Percentiles rank a stretch among this genome's conserved stretches.
These are phyloP conservation scores for Lithophane leautieri DNA, from an alignment of 2,888 invertebrate genomes.

Conservation along the genomic window DNA sequence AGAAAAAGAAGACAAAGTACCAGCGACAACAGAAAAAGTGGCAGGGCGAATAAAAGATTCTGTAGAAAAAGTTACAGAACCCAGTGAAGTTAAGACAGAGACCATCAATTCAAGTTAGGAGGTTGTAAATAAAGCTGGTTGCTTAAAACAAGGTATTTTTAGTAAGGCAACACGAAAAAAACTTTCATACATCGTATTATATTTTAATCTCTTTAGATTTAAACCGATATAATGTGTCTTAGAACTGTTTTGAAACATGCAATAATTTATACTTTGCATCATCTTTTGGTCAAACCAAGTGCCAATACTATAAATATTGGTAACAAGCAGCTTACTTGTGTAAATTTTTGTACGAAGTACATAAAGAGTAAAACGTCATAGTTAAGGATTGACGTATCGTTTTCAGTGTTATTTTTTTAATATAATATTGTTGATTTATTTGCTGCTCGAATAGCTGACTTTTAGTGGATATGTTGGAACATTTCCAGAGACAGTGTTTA, in stretches of 20 bases:
- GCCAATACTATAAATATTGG: conserved; percentile 34
- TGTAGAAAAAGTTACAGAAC: conserved; percentile 23
- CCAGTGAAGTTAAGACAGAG: conserved; percentile 46
- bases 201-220: conserved; percentile 50
- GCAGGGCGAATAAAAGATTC: conserved; percentile 23
- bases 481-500: conserved; percentile 26
- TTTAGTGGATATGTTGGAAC: conserved; percentile 34
- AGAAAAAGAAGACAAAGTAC: conserved; percentile 18
- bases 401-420: conserved; percentile 42
- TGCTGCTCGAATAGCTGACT: conserved; percentile 35
- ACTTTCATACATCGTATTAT: conserved; percentile 42
- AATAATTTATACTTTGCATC: conserved; percentile 42
- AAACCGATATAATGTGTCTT: conserved; percentile 53
- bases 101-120: conserved; percentile 41
- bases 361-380: conserved; percentile 25
- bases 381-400: conserved; percentile 37
- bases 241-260: conserved; percentile 24
- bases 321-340: conserved; percentile 42
- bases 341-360: conserved; percentile 59
- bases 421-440: conserved; percentile 46
- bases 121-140: conserved; percentile 50
- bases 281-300: conserved; percentile 51
- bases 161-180: conserved; percentile 37
- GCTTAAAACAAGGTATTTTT: conserved; percentile 28
- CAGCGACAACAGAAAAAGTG: conserved; percentile 17